Evolutionary conservation across 2,888 invertebrate genomes (phyloP).

Genomic region (Lottia scabra): DNA sequence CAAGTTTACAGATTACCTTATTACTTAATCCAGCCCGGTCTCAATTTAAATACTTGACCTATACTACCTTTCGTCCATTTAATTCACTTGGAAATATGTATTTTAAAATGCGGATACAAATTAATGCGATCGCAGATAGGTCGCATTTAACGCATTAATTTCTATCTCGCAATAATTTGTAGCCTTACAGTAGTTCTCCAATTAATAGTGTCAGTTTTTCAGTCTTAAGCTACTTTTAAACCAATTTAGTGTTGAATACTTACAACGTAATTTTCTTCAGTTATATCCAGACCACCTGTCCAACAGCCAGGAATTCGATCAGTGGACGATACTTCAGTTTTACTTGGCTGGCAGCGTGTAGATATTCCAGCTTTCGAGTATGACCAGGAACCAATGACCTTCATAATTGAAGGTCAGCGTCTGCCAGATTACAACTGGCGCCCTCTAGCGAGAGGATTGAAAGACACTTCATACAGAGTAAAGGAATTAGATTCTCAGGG

Average conservation of each 20-base stretch:
- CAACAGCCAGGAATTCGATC: constrained; percentile 52
- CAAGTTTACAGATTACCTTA: no score
- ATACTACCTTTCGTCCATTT: no score
- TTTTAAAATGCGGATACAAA: no score
- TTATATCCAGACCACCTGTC: constrained; percentile 54
- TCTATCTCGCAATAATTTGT: no score
- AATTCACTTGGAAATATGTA: no score
- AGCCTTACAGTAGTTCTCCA: no score
- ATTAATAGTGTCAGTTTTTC: background rate
- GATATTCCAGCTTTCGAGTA: constrained; percentile 50
- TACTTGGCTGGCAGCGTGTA: constrained; percentile 53
- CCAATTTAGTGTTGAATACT: no score
- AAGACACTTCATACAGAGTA: constrained; percentile 51
- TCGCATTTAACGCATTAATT: no score
- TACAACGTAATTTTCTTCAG: constrained; percentile 31
- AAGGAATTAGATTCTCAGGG: constrained; percentile 83
- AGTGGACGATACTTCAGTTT: constrained; percentile 46
- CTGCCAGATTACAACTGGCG: constrained; percentile 57
- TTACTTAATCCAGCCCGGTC: no score
- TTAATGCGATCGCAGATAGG: no score
- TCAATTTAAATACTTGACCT: no score
- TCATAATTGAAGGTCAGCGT: constrained; percentile 56
- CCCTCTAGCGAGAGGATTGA: constrained; percentile 51
- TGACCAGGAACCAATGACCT: constrained; percentile 53
- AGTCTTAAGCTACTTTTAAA: no score